Conservation (phyloP, 2,888 invertebrate species). For the Allophyes oxyacanthae region DNA sequence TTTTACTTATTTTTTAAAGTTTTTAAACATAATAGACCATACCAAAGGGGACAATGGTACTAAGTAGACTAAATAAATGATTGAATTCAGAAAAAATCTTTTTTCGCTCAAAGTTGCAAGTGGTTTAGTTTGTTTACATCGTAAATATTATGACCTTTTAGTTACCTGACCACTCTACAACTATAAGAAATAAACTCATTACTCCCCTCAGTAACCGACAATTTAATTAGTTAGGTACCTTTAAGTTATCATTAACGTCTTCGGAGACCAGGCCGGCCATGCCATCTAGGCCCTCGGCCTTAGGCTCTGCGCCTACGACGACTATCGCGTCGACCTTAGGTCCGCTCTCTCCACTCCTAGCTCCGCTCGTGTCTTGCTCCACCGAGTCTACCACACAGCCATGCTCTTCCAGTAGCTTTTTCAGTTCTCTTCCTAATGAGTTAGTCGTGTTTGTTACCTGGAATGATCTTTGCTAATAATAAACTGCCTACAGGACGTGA, state of each 20-base stretch:
- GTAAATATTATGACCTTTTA: no score
- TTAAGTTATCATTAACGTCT: slow-evolving; percentile 79
- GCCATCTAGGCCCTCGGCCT: slow-evolving; percentile 66
- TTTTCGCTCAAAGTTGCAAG: no score
- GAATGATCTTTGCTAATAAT: slow-evolving; percentile 48
- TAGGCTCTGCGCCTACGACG: slow-evolving; percentile 74
- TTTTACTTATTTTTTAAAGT: no score
- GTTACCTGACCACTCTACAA: no score
- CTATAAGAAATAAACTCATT: no score
- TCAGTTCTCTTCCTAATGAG: slow-evolving; percentile 73
- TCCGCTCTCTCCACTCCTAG: slow-evolving; percentile 19
- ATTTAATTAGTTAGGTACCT: slow-evolving; percentile 63
- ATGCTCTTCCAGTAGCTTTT: slow-evolving; percentile 65
- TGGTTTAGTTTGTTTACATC: no score
- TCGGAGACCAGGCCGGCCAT: slow-evolving; percentile 72
- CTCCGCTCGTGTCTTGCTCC: slow-evolving; percentile 22
- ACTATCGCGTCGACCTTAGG: slow-evolving; percentile 75
- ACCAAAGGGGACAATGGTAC: no score
- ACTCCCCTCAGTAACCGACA: no score
- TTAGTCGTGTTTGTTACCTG: slow-evolving; percentile 77
- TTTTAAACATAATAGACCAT: no score
- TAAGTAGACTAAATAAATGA: no score
- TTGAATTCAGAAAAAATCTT: no score
- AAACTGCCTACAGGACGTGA: slow-evolving; percentile 16
- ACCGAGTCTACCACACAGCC: slow-evolving; percentile 73